Evolutionary conservation across 1,140 invertebrate genomes (phyloP).

Genomic region (Aphaenogaster floridana): DNA sequence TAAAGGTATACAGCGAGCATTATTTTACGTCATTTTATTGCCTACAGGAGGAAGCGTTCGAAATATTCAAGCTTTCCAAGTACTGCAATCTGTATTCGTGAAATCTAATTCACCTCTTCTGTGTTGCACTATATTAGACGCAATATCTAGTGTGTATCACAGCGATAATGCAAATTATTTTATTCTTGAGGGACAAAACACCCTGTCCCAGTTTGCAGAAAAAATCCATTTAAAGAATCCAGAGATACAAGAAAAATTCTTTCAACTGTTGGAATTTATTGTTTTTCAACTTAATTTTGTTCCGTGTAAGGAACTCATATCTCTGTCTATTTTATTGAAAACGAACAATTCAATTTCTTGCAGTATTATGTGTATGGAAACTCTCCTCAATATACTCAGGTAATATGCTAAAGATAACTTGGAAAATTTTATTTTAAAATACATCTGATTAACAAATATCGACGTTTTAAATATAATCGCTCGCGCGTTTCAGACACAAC

Average conservation of each 20-base stretch:
- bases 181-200: constrained; percentile 98
- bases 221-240: constrained; percentile 96
- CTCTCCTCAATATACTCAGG: constrained; percentile 95
- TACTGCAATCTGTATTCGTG: constrained; percentile 97
- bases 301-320: constrained; percentile 99
- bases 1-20: not conserved
- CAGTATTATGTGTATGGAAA: constrained; percentile 96
- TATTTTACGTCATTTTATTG: constrained; percentile 8
- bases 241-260: constrained; percentile 98
- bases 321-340: constrained; percentile 96
- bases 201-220: constrained; percentile 98
- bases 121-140: constrained; percentile 96
- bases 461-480: not conserved
- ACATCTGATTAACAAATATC: not conserved
- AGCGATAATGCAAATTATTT: constrained; percentile 99
- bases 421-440: not conserved
- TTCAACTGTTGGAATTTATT: constrained; percentile 98
- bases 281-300: constrained; percentile 99
- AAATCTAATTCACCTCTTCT: constrained; percentile 95
- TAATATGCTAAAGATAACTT: constrained; percentile 72
- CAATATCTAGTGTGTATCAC: constrained; percentile 98
- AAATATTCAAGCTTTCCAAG: constrained; percentile 98
- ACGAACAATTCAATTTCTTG: constrained; percentile 92
- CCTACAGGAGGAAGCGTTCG: constrained; percentile 91
- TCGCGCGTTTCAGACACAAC: constrained; percentile 91